Evolutionary conservation across 2,888 invertebrate species (phyloP), one percentile per base, ranked within the genome.

Genomic region (Diabrotica balteata): DNA sequence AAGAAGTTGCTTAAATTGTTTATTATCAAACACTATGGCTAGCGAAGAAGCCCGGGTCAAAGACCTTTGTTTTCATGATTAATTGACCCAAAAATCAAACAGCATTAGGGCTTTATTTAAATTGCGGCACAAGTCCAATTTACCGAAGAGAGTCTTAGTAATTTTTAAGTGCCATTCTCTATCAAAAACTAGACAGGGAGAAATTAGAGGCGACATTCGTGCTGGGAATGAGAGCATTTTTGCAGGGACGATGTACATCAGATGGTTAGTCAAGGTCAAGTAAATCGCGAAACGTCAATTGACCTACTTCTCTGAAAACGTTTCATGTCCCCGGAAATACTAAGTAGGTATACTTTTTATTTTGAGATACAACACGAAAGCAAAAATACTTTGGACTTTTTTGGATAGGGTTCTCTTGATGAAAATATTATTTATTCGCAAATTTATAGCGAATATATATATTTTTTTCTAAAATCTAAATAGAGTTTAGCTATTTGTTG

Each of bases 221-320:
- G 49, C 49, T 59, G 59, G 42, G 59, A 59, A 59, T 49, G 47
- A 17, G 59, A 59, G n/a, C 59, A 49, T 50, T 59, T 59, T 59
- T 49, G 59, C 59, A 50, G 11, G 50, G 17, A n/a, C 42, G 11
- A 50, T 43, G 44, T 59, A 50, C 8, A 43, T 51, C 50, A 11
- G 17, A 59, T 51, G 42, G 43, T 6, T 59, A n/a, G 32, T 50
- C 50, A 60, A 60, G 60, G 60, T 11, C 45, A 42, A 49, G 47
- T 52, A 11, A 10, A 52, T 60, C 51, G 60, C 60, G 22, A 60
- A 52, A 11, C n/a, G 44, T 43, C 60, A 51, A 52, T 60, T 60
- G 52, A 60, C 60, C 51, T 52, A 60, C 43, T 46, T 60, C 44
- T 43, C 51, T 44, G 49, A 22, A 32, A 32, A 22, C 9, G 9